These are phyloP conservation scores for Chrysopa pallens DNA, from an alignment of 1,140 invertebrate genomes.

Conservation along the genomic window DNA sequence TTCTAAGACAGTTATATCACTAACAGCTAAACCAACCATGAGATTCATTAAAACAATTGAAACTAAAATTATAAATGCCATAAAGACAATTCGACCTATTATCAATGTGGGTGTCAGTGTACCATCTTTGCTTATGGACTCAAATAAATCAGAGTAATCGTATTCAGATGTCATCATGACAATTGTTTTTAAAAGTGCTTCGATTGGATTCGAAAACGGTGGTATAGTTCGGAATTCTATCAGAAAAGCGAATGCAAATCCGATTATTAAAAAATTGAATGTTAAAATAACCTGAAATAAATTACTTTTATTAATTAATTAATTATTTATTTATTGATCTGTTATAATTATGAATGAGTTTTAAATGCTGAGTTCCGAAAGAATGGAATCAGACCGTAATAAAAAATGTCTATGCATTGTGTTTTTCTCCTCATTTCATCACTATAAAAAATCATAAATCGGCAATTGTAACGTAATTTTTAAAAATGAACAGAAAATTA, in stretches of 20 bases:
- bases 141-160: slow-evolving; percentile 26
- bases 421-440: no score
- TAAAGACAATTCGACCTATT: slow-evolving; percentile 29
- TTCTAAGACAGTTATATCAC: slow-evolving; percentile 36
- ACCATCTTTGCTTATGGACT: slow-evolving; percentile 10
- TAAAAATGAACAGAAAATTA: no score
- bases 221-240: slow-evolving; percentile 25
- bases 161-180: slow-evolving; percentile 39
- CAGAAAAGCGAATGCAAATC: slow-evolving; percentile 33
- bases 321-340: no score
- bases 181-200: slow-evolving; percentile 29
- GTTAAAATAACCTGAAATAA: slow-evolving; percentile 23
- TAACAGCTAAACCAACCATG: slow-evolving; percentile 38
- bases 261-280: slow-evolving; percentile 30
- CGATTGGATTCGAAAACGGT: slow-evolving; percentile 25
- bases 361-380: no score
- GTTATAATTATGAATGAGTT: no score
- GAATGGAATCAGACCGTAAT: no score
- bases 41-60: slow-evolving; percentile 38
- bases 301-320: no score
- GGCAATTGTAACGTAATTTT: no score
- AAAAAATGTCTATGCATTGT: no score
- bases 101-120: slow-evolving; percentile 17
- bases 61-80: slow-evolving; percentile 32
- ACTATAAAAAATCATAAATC: no score